Evolutionary conservation across 2,888 invertebrate genomes (phyloP).

Genomic region (Scaptomyza polygonia): DNA sequence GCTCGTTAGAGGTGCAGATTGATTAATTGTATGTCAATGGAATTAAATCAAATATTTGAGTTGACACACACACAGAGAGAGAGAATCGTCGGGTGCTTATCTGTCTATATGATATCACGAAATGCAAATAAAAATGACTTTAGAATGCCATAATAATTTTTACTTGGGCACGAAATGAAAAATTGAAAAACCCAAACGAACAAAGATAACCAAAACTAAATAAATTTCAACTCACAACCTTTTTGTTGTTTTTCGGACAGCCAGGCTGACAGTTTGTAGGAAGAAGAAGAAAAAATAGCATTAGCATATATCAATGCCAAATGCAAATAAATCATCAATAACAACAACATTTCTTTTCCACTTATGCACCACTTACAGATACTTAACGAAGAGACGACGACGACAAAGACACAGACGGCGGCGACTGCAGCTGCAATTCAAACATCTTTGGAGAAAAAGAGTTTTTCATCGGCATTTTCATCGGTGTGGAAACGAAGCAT

Average conservation of each 20-base stretch:
- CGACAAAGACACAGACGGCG: conserved; percentile 15
- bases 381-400: conserved; percentile 58
- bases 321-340: conserved; percentile 81
- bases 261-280: conserved; percentile 21
- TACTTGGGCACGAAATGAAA: conserved; percentile 61
- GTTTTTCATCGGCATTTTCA: conserved; percentile 43
- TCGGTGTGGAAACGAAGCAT: no score
- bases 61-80: conserved; percentile 52
- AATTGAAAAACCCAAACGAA: conserved; percentile 67
- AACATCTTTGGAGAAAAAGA: conserved; percentile 6
- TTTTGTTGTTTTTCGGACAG: conserved; percentile 16
- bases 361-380: conserved; percentile 80
- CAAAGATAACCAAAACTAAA: conserved; percentile 37
- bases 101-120: conserved; percentile 70
- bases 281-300: conserved; percentile 56
- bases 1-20: conserved; percentile 73
- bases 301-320: conserved; percentile 81
- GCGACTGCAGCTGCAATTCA: conserved; percentile 55
- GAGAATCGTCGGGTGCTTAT: conserved; percentile 48
- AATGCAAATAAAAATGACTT: conserved; percentile 80
- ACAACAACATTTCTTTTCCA: conserved; percentile 78
- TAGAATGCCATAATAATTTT: conserved; percentile 74
- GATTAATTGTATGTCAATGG: conserved; percentile 79
- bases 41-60: conserved; percentile 79
- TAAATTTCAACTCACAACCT: conserved; percentile 53